Evolutionary conservation across 2,888 invertebrate species (phyloP), one percentile per base, ranked within the genome.

Genomic region (Charanyca ferruginea): DNA sequence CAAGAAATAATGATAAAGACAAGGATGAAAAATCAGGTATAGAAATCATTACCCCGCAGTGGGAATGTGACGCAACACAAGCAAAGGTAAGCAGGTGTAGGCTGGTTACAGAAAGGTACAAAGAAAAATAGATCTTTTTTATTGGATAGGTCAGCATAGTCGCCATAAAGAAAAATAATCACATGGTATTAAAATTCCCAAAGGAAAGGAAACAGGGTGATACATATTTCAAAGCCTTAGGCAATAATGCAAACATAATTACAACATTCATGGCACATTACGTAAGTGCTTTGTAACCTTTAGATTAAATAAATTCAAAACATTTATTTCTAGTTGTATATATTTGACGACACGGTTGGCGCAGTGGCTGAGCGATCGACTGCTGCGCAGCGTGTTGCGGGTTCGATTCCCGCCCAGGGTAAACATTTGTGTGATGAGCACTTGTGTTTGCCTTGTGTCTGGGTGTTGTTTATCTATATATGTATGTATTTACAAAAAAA

Each of bases 41-140:
- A 89, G 81, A 89, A 92, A 90, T 90, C 90, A 89, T 83, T 92
- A 92, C 93, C 92, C 91, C 87, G 86, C 81, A 88, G 88, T 90
- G 91, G 90, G 91, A 89, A 90, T 89, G 89, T 92, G 91, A 91
- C 89, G 91, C 92, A 93, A 91, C 89, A 85, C 88, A 88, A 74
- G 84, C 86, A 85, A 89, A 87, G 90, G 73, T 71, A 81, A 69
- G 94, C 94, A 95, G 95, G 94, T 94, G 95, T 92, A 91, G 81
- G 88, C 83, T 87, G 81, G 86, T 87, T 91, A 87, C 88, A 86
- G 85, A 89, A 90, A 87, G 82, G 86, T 89, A 93, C 90, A 92
- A 93, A 92, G 90, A 90, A 90, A 89, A 89, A 87, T 73, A 44
- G 84, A 85, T 84, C 73, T 84, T 86, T 89, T 89, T 89, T 88